A percentile compares a stretch with the other conserved stretches of the same genome.
These are phyloP conservation scores for Cyprinodon diabolis DNA, from an alignment of 2,797 vertebrate species.

Conservation along the genomic window DNA sequence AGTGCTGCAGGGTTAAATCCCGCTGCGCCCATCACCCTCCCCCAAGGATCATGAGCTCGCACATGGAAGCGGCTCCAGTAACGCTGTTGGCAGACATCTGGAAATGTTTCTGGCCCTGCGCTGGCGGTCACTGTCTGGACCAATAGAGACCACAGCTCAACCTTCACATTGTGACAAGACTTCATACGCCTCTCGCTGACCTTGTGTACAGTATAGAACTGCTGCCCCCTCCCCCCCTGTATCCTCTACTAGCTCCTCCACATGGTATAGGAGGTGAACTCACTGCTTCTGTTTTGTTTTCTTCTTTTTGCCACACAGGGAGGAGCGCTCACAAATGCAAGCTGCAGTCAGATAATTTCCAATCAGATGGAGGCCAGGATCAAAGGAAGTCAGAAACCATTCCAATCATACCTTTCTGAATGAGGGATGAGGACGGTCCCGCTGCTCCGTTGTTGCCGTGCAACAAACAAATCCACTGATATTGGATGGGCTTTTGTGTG, in stretches of 20 bases:
- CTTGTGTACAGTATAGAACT: conserved; percentile 49
- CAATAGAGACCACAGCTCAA: conserved; percentile 68
- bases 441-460: conserved; percentile 6
- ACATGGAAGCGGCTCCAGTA: conserved; percentile 51
- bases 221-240: background rate
- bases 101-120: conserved; percentile 68
- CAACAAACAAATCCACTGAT: conserved; percentile 10
- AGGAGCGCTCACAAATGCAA: background rate
- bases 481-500: conserved; percentile 19
- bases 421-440: conserved; percentile 1
- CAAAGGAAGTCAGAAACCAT: conserved; percentile 20
- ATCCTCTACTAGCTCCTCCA: conserved; percentile 3
- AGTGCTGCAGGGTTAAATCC: conserved; percentile 22
- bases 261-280: background rate
- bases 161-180: conserved; percentile 70
- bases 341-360: conserved; percentile 8
- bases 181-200: conserved; percentile 64
- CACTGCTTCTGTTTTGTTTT: conserved; percentile 13
- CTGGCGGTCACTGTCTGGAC: conserved; percentile 76
- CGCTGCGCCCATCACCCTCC: background rate
- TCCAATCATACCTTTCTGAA: conserved; percentile 26
- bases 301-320: background rate
- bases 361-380: conserved; percentile 6
- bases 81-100: conserved; percentile 76
- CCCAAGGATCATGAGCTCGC: conserved; percentile 13